These are phyloP conservation scores for Lutjanus erythropterus DNA, from an alignment of 2,113 vertebrate genomes.

Conservation along the genomic window DNA sequence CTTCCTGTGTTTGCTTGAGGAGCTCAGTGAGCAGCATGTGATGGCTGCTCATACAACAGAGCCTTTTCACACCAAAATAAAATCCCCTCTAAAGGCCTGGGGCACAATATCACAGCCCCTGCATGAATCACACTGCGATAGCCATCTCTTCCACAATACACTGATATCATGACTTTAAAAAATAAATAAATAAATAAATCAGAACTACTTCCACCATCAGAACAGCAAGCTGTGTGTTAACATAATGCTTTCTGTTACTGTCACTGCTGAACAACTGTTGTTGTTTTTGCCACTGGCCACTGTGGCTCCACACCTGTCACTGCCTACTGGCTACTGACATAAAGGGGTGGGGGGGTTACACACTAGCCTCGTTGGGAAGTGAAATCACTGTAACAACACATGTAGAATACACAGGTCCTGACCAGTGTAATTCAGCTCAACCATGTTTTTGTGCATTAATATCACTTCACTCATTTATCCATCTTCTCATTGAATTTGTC, in stretches of 20 bases:
- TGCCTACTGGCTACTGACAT: constrained; percentile 15
- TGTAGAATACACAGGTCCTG: background rate
- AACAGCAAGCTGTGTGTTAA: constrained; percentile 18
- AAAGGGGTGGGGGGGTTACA: background rate
- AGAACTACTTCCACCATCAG: background rate
- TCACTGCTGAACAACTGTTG: constrained; percentile 36
- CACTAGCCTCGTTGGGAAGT: constrained; percentile 1
- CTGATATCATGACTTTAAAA: background rate
- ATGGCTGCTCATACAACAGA: constrained; percentile 64
- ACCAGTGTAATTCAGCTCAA: background rate
- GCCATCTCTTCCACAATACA: background rate
- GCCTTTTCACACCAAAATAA: constrained; percentile 54
- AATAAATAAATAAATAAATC: background rate
- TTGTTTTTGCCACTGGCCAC: constrained; percentile 35
- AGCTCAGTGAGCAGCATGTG: constrained; percentile 68
- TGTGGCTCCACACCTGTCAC: constrained; percentile 59
- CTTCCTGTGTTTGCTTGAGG: background rate
- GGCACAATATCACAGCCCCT: constrained; percentile 42
- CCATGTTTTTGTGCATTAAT: too few relatives aligned
- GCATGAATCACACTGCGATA: constrained; percentile 16
- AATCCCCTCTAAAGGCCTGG: constrained; percentile 47
- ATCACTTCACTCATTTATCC: too few relatives aligned
- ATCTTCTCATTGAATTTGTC: too few relatives aligned
- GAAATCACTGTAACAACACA: constrained; percentile 22
- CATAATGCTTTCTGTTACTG: constrained; percentile 30